Percentiles rank a stretch among this genome's conserved stretches.
Evolutionary conservation across 1,140 invertebrate genomes (phyloP).

Genomic region (Drosophila pallidifrons): DNA sequence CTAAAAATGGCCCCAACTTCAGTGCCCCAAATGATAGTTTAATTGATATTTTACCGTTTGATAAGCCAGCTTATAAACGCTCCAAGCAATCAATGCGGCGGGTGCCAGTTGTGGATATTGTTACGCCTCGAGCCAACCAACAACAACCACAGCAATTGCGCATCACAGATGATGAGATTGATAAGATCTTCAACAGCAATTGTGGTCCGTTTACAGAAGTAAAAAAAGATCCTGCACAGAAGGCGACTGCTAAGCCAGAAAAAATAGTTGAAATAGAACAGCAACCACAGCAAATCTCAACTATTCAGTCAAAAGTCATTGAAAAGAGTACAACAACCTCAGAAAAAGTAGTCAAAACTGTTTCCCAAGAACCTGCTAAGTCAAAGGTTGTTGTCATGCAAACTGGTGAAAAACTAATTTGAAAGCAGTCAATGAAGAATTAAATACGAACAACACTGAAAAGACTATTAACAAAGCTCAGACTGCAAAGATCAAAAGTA

Average conservation of each 20-base stretch:
- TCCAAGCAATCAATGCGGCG: constrained; percentile 87
- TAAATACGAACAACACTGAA: background rate
- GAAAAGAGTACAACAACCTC: background rate
- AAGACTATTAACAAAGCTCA: background rate
- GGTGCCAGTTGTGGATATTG: constrained; percentile 86
- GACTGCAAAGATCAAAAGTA: background rate
- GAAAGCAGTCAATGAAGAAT: background rate
- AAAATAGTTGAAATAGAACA: constrained; percentile 10
- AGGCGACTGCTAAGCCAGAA: background rate
- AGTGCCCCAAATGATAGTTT: constrained; percentile 85
- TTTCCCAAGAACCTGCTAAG: background rate
- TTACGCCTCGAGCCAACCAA: constrained; percentile 68
- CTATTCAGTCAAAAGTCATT: background rate
- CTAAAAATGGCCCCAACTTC: constrained; percentile 78
- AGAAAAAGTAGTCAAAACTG: constrained; percentile 10
- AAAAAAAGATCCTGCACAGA: constrained; percentile 31
- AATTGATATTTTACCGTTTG: constrained; percentile 86
- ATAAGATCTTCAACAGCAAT: constrained; percentile 81
- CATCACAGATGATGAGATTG: constrained; percentile 82
- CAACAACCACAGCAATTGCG: constrained; percentile 57
- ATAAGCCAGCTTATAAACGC: constrained; percentile 88
- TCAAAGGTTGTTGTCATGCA: background rate
- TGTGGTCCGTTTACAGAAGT: constrained; percentile 73
- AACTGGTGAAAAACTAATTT: background rate
- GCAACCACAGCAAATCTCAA: constrained; percentile 12